These are phyloP conservation scores for Parasteatoda tepidariorum DNA, from an alignment of 1,140 invertebrate genomes.

Conservation along the genomic window DNA sequence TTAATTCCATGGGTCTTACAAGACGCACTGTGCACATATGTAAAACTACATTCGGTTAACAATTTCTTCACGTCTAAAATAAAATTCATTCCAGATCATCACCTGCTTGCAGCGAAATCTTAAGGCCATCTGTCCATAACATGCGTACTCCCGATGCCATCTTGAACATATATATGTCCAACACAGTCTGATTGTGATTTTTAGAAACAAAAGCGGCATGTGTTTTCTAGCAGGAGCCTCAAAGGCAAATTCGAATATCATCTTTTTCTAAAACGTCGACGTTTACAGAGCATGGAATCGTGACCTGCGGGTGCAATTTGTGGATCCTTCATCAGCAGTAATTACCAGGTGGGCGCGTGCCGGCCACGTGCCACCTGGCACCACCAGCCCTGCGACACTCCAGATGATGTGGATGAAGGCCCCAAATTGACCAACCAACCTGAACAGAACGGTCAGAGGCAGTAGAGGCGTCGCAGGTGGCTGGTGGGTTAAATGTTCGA, in stretches of 20 bases:
- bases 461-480: not conserved
- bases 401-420: not conserved
- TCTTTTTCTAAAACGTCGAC: not conserved
- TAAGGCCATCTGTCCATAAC: no score
- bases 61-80: not conserved
- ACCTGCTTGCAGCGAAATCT: no score
- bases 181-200: not conserved
- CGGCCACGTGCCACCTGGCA: slow-evolving; percentile 20
- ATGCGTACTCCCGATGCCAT: not conserved
- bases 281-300: not conserved
- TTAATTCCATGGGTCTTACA: no score
- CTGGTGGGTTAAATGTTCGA: no score
- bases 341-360: slow-evolving; percentile 7
- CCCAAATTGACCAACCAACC: slow-evolving; percentile 12
- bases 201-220: slow-evolving; percentile 10
- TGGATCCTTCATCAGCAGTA: not conserved
- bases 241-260: no score
- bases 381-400: not conserved
- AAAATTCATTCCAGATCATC: not conserved
- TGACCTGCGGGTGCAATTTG: not conserved
- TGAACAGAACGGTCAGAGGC: not conserved
- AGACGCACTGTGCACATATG: no score
- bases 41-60: not conserved
- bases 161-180: not conserved
- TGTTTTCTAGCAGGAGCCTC: not conserved